These are phyloP conservation scores for Barypeithes pellucidus DNA, from an alignment of 2,888 invertebrate species.

Conservation along the genomic window DNA sequence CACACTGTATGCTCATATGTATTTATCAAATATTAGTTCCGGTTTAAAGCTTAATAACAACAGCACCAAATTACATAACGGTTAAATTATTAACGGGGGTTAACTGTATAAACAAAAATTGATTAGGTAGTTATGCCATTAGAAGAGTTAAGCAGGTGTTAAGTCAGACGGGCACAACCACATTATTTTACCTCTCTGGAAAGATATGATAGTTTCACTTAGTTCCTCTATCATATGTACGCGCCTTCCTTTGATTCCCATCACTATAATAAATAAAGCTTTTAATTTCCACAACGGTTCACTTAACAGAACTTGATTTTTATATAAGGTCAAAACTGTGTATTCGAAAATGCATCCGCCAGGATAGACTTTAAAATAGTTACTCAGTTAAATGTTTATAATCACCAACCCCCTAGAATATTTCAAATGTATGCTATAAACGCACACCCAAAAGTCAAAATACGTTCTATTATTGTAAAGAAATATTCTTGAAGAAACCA, in stretches of 20 bases:
- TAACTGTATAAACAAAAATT: constrained; percentile 41
- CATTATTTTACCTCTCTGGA: constrained; percentile 91
- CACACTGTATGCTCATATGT: too few relatives aligned
- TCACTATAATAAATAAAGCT: constrained; percentile 81
- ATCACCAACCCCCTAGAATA: too few relatives aligned
- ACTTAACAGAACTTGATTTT: too few relatives aligned
- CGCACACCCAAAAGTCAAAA: too few relatives aligned
- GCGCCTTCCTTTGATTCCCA: constrained; percentile 98
- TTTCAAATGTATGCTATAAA: too few relatives aligned
- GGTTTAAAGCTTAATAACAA: constrained; percentile 22
- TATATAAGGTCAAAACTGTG: too few relatives aligned
- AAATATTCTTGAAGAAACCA: too few relatives aligned
- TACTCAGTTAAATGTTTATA: too few relatives aligned
- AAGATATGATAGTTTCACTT: constrained; percentile 98
- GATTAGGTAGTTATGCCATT: constrained; percentile 31
- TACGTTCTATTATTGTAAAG: too few relatives aligned
- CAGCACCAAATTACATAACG: constrained; percentile 28
- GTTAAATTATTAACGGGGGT: constrained; percentile 39
- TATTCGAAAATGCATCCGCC: too few relatives aligned
- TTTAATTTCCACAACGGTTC: constrained; percentile 13
- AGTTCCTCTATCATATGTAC: constrained; percentile 99
- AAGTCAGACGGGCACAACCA: constrained; percentile 39
- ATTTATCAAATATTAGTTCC: background rate
- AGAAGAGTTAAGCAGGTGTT: constrained; percentile 40
- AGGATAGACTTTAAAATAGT: too few relatives aligned